Base-by-base conservation (phyloP, 1,140 invertebrate genomes). In the Hylyphantes graminicola region DNA sequence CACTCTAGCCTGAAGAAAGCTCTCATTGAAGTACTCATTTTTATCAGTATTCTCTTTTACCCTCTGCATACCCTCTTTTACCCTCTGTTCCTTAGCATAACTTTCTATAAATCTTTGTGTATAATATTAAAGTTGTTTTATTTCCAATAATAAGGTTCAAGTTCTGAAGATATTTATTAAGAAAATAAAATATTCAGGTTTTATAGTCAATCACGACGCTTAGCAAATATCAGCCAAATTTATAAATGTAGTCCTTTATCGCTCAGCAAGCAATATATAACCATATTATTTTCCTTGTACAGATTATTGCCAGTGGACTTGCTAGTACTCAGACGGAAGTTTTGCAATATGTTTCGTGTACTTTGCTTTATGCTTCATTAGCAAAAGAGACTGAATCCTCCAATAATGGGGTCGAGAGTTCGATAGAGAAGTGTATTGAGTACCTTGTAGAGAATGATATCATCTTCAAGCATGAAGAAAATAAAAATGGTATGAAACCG, bases 231-330 rank as follows among this genome's bases (percentile, higher is more conserved):
- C 35, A 35, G 35, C 35, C 35, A 61, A 61, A 61, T 61, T 2
- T 15, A 17, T 61, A 61, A 15, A 1, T 61, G 12, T 61, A 15
- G 57, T 61, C 12, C 17, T 12, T 2, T 61, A 15, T 61, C 6
- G 12, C 12, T 17, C 57, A 61, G 12, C 3, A 61, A 61, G 55
- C 19, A 5, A 48, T 17, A 75, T 65, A 51, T 75, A 11, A 54
- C 86, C 79, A 54, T 79, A 21, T 48, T 48, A 19, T 70, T 35
- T 35, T 74, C n/a, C 72, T 85, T 75, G 86, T 87, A n/a, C 85
- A 92, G 91, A 94, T 97, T 19, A 94, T 99, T 84, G 96, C 96
- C 0, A 97, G 95, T 89, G 94, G 96, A 86, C 93, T 96, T 8
- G 95, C 95, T 0, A 92, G 90, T 67, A 94, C 92, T 0, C 92